These are phyloP conservation scores for Meghimatium bilineatum DNA, from an alignment of 2,888 invertebrate genomes.

Conservation along the genomic window DNA sequence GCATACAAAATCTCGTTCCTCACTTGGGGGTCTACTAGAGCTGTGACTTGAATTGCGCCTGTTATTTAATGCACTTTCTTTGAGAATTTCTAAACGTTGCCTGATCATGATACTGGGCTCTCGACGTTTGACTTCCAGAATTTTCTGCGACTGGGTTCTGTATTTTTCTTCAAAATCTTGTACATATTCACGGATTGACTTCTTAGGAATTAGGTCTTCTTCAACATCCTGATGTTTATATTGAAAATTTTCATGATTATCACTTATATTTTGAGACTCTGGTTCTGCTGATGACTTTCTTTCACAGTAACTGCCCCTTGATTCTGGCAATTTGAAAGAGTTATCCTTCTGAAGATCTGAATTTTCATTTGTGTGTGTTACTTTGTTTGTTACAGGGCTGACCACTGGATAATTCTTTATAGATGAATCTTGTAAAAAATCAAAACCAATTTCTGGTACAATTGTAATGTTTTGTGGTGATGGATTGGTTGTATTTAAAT, in stretches of 20 bases:
- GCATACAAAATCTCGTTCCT: slow-evolving; percentile 53
- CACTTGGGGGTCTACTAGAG: slow-evolving; percentile 57
- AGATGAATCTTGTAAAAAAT: neutral
- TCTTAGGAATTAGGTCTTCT: slow-evolving; percentile 45
- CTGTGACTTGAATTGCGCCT: slow-evolving; percentile 49
- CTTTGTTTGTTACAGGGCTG: neutral
- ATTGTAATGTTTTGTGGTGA: slow-evolving; percentile 37
- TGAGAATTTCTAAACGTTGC: slow-evolving; percentile 65
- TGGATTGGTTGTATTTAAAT: slow-evolving; percentile 2
- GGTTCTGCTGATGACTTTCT: slow-evolving; percentile 76
- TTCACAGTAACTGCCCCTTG: slow-evolving; percentile 66
- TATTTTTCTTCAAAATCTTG: slow-evolving; percentile 66
- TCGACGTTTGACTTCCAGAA: slow-evolving; percentile 59
- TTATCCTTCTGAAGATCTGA: slow-evolving; percentile 4
- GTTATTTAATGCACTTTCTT: slow-evolving; percentile 56
- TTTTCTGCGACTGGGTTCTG: slow-evolving; percentile 53
- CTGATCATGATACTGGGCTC: slow-evolving; percentile 67
- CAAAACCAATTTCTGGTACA: slow-evolving; percentile 9
- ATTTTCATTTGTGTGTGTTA: neutral
- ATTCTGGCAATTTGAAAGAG: slow-evolving; percentile 52
- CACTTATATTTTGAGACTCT: slow-evolving; percentile 85
- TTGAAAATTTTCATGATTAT: slow-evolving; percentile 81
- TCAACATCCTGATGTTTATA: slow-evolving; percentile 4
- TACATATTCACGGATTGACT: slow-evolving; percentile 67
- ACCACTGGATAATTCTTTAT: neutral